Conservation (phyloP, 2,113 vertebrate species). For the Carassius auratus region DNA sequence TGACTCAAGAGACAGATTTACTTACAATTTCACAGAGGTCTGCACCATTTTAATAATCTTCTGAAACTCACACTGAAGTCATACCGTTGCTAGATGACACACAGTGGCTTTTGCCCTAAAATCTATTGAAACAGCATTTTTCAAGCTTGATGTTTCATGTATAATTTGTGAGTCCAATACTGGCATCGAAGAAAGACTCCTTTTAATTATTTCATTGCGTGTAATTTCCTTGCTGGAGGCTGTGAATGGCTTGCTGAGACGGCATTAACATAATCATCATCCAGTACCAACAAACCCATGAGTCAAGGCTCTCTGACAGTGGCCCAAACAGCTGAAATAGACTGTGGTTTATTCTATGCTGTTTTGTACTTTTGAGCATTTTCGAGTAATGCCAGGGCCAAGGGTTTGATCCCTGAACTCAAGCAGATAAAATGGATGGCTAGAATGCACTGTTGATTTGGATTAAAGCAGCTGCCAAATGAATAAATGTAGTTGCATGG, state of each 20-base stretch:
- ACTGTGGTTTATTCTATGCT: background rate
- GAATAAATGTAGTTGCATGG: background rate
- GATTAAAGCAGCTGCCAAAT: background rate
- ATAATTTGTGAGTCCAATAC: conserved; percentile 58
- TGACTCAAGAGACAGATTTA: background rate
- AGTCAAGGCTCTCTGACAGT: conserved; percentile 52
- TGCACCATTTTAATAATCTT: conserved; percentile 34
- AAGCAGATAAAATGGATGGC: background rate
- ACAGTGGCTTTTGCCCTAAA: conserved; percentile 58
- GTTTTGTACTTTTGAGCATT: background rate
- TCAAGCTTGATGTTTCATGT: conserved; percentile 58
- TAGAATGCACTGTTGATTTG: background rate
- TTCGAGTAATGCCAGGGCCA: background rate
- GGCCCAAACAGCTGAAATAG: conserved; percentile 50
- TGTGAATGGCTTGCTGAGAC: conserved; percentile 64
- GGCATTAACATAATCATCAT: conserved; percentile 67
- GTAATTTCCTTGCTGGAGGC: conserved; percentile 71
- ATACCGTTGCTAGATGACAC: conserved; percentile 51
- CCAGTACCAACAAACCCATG: conserved; percentile 48
- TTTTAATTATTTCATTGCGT: conserved; percentile 77
- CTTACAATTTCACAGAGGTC: conserved; percentile 30
- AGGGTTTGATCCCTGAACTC: background rate
- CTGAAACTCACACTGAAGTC: conserved; percentile 33
- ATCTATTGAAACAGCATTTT: conserved; percentile 68
- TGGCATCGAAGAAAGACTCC: conserved; percentile 73